Evolutionary conservation across 2,888 invertebrate species (phyloP).

Genomic region (Eupithecia insigniata): DNA sequence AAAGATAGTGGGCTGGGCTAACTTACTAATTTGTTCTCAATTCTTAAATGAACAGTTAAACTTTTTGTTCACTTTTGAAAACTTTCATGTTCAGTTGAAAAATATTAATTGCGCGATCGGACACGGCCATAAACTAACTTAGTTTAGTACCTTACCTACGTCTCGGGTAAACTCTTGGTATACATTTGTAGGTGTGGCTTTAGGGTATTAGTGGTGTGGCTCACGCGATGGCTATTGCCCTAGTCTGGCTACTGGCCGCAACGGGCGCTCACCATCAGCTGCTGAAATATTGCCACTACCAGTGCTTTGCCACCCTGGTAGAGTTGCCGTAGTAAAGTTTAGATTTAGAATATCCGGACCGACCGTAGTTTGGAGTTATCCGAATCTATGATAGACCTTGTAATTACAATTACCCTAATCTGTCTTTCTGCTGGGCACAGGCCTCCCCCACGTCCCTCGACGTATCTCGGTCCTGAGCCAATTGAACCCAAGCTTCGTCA

Average conservation of each 20-base stretch:
- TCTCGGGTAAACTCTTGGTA: not conserved
- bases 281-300: conserved; percentile 24
- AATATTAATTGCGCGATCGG: conserved; percentile 6
- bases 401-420: too few relatives aligned
- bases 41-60: not conserved
- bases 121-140: not conserved
- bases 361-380: not conserved
- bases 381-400: not conserved
- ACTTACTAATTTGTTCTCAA: not conserved
- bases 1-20: not conserved
- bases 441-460: too few relatives aligned
- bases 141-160: conserved; percentile 10
- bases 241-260: conserved; percentile 10
- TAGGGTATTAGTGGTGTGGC: conserved; percentile 33
- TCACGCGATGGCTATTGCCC: conserved; percentile 32
- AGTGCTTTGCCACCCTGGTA: conserved; percentile 6
- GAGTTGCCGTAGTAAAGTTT: conserved; percentile 1
- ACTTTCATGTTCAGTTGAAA: not conserved
- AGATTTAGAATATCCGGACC: not conserved
- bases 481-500: too few relatives aligned
- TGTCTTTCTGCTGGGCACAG: too few relatives aligned
- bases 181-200: conserved; percentile 14
- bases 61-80: not conserved
- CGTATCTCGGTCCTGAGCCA: too few relatives aligned
- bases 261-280: conserved; percentile 10